Evolutionary conservation across 1,140 invertebrate species (phyloP).

Genomic region (Danaus plexippus): DNA sequence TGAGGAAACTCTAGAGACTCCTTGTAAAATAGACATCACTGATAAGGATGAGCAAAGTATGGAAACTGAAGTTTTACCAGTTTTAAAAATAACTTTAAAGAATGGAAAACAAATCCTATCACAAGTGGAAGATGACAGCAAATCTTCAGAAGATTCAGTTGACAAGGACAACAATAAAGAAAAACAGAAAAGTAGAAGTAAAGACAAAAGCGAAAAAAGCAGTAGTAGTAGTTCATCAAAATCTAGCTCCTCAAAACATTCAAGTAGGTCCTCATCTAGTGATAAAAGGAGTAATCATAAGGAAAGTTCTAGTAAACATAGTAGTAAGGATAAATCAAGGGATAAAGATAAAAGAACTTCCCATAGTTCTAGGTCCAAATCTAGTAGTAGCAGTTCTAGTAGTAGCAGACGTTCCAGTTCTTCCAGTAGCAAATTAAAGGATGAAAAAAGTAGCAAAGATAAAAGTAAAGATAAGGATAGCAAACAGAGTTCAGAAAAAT

Average conservation of each 20-base stretch:
- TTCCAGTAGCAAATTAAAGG: constrained; percentile 40
- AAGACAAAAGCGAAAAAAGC: constrained; percentile 49
- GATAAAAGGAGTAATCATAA: constrained; percentile 65
- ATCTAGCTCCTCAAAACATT: constrained; percentile 71
- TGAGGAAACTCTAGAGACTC: constrained; percentile 5
- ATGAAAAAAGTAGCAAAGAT: constrained; percentile 30
- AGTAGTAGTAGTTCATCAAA: constrained; percentile 64
- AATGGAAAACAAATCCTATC: constrained; percentile 82
- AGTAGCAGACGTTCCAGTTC: constrained; percentile 43
- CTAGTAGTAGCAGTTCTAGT: constrained; percentile 43
- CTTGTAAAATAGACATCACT: constrained; percentile 3
- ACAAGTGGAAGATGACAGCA: constrained; percentile 72
- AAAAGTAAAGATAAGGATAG: constrained; percentile 46
- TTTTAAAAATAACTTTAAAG: constrained; percentile 78
- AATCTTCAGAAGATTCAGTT: constrained; percentile 46
- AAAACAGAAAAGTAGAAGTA: constrained; percentile 64
- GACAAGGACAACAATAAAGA: constrained; percentile 52
- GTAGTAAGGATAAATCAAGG: constrained; percentile 55
- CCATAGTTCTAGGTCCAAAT: constrained; percentile 56
- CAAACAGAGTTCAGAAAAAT: constrained; percentile 16
- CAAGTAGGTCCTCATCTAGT: constrained; percentile 68
- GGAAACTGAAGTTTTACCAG: constrained; percentile 48
- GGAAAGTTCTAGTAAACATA: constrained; percentile 60
- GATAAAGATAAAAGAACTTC: constrained; percentile 65
- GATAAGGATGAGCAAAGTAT: constrained; percentile 59